Evolutionary conservation across 2,888 invertebrate genomes (phyloP).

Genomic region (Epistrophella euchroma): DNA sequence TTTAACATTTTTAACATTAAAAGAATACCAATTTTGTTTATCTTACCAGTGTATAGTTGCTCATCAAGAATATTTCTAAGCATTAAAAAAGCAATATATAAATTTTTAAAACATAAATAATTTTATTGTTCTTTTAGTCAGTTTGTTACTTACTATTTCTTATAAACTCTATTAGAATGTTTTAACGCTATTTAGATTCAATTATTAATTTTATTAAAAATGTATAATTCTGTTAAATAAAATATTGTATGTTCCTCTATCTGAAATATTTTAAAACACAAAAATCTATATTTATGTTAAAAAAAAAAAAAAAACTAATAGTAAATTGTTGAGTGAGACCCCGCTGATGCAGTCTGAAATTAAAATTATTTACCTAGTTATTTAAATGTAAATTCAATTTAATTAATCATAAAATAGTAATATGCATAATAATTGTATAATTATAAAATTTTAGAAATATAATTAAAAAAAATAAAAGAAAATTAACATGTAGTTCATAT

Average conservation of each 20-base stretch:
- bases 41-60: background rate
- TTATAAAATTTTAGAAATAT: background rate
- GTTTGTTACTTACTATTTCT: background rate
- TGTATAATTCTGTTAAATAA: constrained; percentile 44
- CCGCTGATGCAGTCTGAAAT: constrained; percentile 55
- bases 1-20: background rate
- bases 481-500: background rate
- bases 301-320: constrained; percentile 20
- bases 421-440: constrained; percentile 13
- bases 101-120: background rate
- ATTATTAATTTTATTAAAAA: constrained; percentile 34
- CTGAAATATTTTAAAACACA: constrained; percentile 34
- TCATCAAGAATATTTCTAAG: background rate
- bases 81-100: background rate
- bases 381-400: constrained; percentile 9
- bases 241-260: constrained; percentile 57
- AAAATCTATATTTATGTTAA: constrained; percentile 58
- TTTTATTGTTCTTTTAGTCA: background rate
- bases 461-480: background rate
- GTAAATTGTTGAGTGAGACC: constrained; percentile 68
- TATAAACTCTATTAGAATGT: background rate
- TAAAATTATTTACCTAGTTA: constrained; percentile 35
- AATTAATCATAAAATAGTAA: background rate
- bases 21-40: background rate
- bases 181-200: background rate